Evolutionary conservation across 2,113 vertebrate species (phyloP).

Genomic region (Coptodon bakossiorum): DNA sequence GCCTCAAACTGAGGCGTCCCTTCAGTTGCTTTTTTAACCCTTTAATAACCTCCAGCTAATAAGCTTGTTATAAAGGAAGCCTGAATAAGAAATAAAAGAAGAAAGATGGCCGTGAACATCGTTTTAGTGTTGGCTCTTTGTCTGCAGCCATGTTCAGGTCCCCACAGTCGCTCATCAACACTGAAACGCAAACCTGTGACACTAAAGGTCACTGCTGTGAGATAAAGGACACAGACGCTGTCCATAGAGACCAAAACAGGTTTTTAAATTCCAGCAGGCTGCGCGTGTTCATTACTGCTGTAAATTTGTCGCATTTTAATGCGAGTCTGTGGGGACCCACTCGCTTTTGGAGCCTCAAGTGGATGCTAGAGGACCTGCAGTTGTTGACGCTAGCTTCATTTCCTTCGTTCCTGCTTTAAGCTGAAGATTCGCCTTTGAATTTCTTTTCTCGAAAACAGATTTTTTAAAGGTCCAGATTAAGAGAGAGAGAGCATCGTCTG

Average conservation of each 20-base stretch:
- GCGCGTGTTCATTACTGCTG: background rate
- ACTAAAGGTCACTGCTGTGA: background rate
- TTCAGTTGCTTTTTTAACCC: background rate
- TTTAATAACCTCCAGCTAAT: background rate
- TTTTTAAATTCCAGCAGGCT: background rate
- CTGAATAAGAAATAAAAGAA: background rate
- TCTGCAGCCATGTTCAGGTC: background rate
- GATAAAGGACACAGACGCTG: background rate
- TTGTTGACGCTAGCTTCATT: fast-evolving
- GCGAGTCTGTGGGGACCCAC: background rate
- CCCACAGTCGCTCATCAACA: background rate
- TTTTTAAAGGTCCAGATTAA: background rate
- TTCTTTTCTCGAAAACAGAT: background rate
- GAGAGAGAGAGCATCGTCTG: background rate
- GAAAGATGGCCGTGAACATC: background rate
- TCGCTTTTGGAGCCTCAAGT: background rate
- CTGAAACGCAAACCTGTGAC: background rate
- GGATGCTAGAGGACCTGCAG: background rate
- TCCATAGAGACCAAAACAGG: background rate
- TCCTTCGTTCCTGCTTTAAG: background rate
- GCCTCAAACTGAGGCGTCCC: background rate
- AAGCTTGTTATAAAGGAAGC: background rate
- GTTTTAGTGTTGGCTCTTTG: fast-evolving
- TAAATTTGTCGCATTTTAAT: no score
- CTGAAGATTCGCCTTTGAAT: fast-evolving